Base-by-base conservation (phyloP, 2,113 vertebrate species). In the Hippopotamus amphibius region DNA sequence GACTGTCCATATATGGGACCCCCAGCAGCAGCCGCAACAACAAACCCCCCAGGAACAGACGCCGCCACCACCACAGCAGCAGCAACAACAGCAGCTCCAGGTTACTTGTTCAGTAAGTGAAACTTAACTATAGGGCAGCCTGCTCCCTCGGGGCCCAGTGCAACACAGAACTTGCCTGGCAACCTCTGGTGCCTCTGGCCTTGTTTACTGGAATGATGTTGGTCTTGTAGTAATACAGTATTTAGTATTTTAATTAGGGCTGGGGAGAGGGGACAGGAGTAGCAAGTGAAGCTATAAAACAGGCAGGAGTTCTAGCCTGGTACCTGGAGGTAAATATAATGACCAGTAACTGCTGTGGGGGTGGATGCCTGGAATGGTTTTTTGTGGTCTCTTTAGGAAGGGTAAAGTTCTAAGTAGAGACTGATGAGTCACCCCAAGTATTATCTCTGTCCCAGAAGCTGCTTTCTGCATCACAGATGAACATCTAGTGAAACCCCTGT, bases 1-100 rank as follows among this genome's bases (percentile, higher is more conserved):
- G 98, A 99, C 99, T 1, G 99, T 99, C 72, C 99, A 99, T 98
- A 99, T 99, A 99, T 99, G 99, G 99, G 99, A 99, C 98, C 99
- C 99, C 0, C 99, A 99, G 93, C 99, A 99, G 95, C 99, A 99
- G 96, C 99, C 99, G 87, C 99, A 99, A 79, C 98, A 98, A 74
- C 99, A 99, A 80, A 97, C 98, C 0, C 99, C 99, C 92, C 99
- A 99, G 55, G 99, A 99, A 94, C 99, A 99, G 96, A 99, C 99
- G 33, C 98, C 99, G 22, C 99, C 99, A 9, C 97, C 98, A 14
- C 99, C 99, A 66, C 99, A 98, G 63, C 99, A 98, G 24, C 99
- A 98, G 72, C 99, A 99, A 94, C 97, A 96, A 48, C 99, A 92
- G 79, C 90, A 99, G 94, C 99, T 99, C 97, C 99, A 99, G 99